Conservation (phyloP, 2,888 invertebrate species). For the Encarsia formosa region DNA sequence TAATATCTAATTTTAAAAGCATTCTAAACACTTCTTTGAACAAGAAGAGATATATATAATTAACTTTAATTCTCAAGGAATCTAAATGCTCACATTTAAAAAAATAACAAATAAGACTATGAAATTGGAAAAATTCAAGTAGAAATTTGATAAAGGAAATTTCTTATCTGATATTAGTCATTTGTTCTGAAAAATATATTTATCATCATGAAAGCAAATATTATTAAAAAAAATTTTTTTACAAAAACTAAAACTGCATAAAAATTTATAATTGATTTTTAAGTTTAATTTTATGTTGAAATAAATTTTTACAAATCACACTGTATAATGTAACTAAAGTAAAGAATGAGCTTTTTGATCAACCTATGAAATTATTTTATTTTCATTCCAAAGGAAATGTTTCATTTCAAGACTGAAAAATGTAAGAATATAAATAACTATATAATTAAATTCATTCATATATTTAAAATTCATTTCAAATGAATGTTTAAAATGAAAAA, state of each 20-base stretch:
- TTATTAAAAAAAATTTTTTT: background rate
- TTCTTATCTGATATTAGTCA: slow-evolving; percentile 13
- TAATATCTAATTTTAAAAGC: slow-evolving; percentile 2
- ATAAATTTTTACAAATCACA: background rate
- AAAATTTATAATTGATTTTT: background rate
- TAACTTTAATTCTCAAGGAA: background rate
- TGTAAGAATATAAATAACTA: too few species aligned
- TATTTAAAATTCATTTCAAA: too few species aligned
- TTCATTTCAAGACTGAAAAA: too few species aligned
- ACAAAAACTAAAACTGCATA: background rate
- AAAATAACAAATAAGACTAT: background rate
- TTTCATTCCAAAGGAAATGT: too few species aligned
- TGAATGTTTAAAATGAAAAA: too few species aligned
- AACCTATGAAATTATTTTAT: background rate
- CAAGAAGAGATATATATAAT: background rate
- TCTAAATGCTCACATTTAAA: background rate
- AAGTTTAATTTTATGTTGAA: background rate
- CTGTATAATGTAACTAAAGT: too few species aligned
- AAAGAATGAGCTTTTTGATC: background rate
- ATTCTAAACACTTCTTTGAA: background rate
- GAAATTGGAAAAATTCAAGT: background rate
- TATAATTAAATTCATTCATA: too few species aligned
- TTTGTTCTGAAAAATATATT: slow-evolving; percentile 10
- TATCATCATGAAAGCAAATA: slow-evolving; percentile 5
- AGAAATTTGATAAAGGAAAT: background rate